Base-by-base conservation (phyloP, 2,797 vertebrate genomes). In the Pseudomugil gertrudae region DNA sequence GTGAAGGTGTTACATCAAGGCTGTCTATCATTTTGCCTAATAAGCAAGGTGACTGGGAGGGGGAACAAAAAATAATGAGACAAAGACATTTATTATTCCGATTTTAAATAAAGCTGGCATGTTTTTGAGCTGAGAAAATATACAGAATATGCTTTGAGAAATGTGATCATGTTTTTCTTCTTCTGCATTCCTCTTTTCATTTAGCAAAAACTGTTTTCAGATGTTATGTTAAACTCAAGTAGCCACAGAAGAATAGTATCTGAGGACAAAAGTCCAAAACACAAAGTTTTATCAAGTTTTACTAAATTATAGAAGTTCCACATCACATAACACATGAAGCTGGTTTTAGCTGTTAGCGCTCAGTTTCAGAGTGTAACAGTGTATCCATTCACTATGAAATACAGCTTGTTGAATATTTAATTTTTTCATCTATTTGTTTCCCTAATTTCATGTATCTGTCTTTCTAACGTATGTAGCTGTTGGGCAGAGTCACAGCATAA, bases 401-500 rank as follows among this genome's bases (percentile, higher is more conserved):
- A n/a, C 15, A 40, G 6, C 19, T 45, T 45, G 43, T 45, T n/a
- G n/a, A 45, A 45, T 45, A 17, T 24, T 7, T 23, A 4, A 17
- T 33, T 29, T 3, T 51, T 33, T 66, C n/a, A 29, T 51, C n/a
- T 56, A 8, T 0, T 53, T 48, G 11, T 24, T 40, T 58, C 7
- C 24, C 17, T 29, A 6, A 13, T 35, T 29, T 69, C 69, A 9
- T 7, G 33, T 19, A n/a, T 60, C 9, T 32, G 60, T 63, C 55
- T 63, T 33, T 30, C 13, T 9, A 66, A 43, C 32, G 40, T 52
- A 23, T 21, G 69, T 63, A n/a, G 1, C 43, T 3, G 58, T 62
- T 67, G 51, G 29, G 80, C 53, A 52, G 76, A 63, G 43, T 55
- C 59, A 48, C 30, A 29, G 35, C 9, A 17, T 83, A 79, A 88